Conservation (phyloP, 2,888 invertebrate genomes). For the Unio delphinus region DNA sequence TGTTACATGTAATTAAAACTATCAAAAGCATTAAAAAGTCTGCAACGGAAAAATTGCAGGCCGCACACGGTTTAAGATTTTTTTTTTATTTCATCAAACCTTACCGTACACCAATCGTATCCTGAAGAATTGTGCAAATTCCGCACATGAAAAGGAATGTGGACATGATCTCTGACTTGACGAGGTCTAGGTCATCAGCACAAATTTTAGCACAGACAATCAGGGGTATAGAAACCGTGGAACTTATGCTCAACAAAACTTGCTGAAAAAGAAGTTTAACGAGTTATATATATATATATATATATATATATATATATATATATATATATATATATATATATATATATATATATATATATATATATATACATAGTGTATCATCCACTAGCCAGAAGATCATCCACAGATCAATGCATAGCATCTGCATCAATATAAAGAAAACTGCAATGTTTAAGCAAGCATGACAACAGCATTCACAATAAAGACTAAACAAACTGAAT, state of each 20-base stretch:
- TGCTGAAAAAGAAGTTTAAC: conserved; percentile 38
- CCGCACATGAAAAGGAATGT: conserved; percentile 65
- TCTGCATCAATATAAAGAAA: too few species aligned
- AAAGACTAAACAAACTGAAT: too few species aligned
- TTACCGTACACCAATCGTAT: conserved; percentile 57
- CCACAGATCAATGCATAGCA: too few species aligned
- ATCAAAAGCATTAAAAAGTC: neutral
- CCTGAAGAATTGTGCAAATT: conserved; percentile 57
- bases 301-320: too few species aligned
- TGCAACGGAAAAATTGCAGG: neutral
- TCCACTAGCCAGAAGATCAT: too few species aligned
- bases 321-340: too few species aligned
- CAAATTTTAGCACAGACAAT: conserved; percentile 56
- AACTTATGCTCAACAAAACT: conserved; percentile 57
- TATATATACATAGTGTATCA: too few species aligned
- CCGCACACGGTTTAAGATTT: neutral
- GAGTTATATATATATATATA: neutral
- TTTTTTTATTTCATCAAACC: conserved; percentile 2
- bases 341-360: too few species aligned
- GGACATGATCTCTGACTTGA: conserved; percentile 58
- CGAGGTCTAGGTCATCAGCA: conserved; percentile 51
- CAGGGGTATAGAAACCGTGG: conserved; percentile 58
- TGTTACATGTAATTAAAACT: neutral
- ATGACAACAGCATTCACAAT: too few species aligned
- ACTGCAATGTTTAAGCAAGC: too few species aligned